A percentile compares a stretch with the other conserved stretches of the same genome.
These are phyloP conservation scores for Neoarius graeffei DNA, from an alignment of 2,113 vertebrate species.

Conservation along the genomic window DNA sequence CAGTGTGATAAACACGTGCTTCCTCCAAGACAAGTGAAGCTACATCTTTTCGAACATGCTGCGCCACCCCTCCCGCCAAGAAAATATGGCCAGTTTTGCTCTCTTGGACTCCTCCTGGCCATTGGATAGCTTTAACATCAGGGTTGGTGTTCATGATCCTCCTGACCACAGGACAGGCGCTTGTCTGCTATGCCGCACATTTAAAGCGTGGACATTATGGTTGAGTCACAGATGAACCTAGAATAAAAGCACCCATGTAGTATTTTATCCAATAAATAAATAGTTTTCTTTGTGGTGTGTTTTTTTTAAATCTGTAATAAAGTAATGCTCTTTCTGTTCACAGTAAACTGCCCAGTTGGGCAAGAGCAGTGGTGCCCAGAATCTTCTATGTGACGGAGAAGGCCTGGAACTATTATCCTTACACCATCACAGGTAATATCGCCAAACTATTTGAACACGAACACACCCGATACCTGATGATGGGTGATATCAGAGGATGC, in stretches of 20 bases:
- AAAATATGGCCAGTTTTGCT: background rate
- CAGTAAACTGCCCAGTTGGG: conserved; percentile 98
- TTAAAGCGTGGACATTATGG: background rate
- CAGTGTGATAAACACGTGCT: background rate
- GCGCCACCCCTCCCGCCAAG: background rate
- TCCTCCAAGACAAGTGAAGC: background rate
- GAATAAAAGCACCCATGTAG: background rate
- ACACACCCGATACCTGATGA: background rate
- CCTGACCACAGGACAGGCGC: background rate
- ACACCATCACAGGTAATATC: conserved; percentile 91
- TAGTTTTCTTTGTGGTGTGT: background rate
- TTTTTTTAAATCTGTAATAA: background rate
- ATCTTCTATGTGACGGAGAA: conserved; percentile 99
- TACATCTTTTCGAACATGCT: background rate
- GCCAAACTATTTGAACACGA: background rate
- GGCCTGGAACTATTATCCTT: conserved; percentile 98
- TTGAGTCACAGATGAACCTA: background rate
- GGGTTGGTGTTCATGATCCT: background rate
- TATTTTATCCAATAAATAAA: background rate
- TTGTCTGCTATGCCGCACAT: background rate
- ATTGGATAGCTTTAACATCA: too few species aligned
- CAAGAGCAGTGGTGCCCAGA: conserved; percentile 95
- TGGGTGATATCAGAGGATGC: background rate
- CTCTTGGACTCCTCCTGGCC: background rate
- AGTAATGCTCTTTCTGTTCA: background rate